These are phyloP conservation scores for Lithophane leautieri DNA, from an alignment of 2,888 invertebrate genomes.

Conservation along the genomic window DNA sequence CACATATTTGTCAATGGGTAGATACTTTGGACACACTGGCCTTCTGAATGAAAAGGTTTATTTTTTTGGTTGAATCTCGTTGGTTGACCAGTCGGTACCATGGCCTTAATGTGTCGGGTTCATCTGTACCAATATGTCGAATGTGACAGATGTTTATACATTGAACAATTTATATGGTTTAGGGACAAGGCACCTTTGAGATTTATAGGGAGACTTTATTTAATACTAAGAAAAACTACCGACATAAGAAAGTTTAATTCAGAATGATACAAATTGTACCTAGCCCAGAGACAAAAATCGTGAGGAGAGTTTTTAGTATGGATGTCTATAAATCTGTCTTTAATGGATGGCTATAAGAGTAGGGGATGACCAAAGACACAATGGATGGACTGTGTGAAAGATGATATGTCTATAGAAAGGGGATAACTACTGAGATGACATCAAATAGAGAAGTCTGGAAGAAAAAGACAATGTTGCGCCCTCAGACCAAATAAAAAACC, in stretches of 20 bases:
- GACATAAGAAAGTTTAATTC: background rate
- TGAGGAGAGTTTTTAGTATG: too few species aligned
- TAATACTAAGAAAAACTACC: background rate
- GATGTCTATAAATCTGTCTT: background rate
- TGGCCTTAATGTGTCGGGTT: slow-evolving; percentile 7
- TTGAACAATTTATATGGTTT: slow-evolving; percentile 22
- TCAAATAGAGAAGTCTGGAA: background rate
- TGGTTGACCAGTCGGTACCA: slow-evolving; percentile 12
- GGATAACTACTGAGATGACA: background rate
- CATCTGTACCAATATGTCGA: background rate
- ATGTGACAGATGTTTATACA: slow-evolving; percentile 36
- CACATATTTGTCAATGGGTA: slow-evolving; percentile 13
- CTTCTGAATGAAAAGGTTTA: slow-evolving; percentile 9
- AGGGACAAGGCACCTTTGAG: background rate
- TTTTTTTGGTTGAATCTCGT: slow-evolving; percentile 14
- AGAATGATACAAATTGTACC: background rate
- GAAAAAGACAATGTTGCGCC: background rate
- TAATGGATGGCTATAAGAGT: background rate
- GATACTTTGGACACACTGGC: background rate
- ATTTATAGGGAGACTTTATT: background rate
- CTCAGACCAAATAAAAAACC: too few species aligned
- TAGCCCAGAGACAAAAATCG: background rate
- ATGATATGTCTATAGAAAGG: background rate
- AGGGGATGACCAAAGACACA: background rate
- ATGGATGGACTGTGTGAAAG: background rate